Evolutionary conservation across 1,140 invertebrate species (phyloP).

Genomic region (Euborellia annulipes): DNA sequence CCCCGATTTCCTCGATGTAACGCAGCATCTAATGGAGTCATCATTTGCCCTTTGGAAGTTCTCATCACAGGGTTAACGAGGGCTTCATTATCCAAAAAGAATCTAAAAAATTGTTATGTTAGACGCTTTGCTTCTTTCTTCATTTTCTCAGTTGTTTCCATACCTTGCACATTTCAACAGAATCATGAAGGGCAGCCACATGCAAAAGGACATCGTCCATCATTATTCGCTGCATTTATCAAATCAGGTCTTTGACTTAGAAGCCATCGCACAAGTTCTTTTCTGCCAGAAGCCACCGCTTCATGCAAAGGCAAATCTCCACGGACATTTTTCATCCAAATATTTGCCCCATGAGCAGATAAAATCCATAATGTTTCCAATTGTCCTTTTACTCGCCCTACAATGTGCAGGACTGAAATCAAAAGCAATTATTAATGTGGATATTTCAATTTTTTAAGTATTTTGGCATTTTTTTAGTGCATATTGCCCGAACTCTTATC

Average conservation of each 20-base stretch:
- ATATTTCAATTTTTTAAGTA: conserved; percentile 17
- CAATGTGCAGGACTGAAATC: conserved; percentile 56
- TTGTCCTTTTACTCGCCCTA: conserved; percentile 91
- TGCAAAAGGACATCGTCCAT: conserved; percentile 85
- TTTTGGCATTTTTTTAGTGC: no score
- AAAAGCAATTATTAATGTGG: no score
- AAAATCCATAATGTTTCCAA: conserved; percentile 64
- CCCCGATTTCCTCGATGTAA: conserved; percentile 67
- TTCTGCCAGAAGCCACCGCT: conserved; percentile 77
- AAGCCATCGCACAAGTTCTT: conserved; percentile 76
- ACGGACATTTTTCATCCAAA: conserved; percentile 82
- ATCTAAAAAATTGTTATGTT: neutral
- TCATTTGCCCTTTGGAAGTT: conserved; percentile 59
- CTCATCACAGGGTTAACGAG: conserved; percentile 69
- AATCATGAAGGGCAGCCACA: conserved; percentile 85
- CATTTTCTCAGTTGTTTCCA: no score
- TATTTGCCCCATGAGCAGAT: conserved; percentile 64
- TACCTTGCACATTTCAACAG: conserved; percentile 85
- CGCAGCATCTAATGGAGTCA: conserved; percentile 84
- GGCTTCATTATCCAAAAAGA: conserved; percentile 63
- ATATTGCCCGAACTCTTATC: no score
- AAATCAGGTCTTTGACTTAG: conserved; percentile 63
- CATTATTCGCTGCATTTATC: conserved; percentile 78
- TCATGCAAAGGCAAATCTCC: conserved; percentile 89
- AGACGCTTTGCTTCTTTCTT: no score